phyloP scores from a whole-genome alignment of 2,797 vertebrate genomes.

The Hippoglossus hippoglossus region DNA sequence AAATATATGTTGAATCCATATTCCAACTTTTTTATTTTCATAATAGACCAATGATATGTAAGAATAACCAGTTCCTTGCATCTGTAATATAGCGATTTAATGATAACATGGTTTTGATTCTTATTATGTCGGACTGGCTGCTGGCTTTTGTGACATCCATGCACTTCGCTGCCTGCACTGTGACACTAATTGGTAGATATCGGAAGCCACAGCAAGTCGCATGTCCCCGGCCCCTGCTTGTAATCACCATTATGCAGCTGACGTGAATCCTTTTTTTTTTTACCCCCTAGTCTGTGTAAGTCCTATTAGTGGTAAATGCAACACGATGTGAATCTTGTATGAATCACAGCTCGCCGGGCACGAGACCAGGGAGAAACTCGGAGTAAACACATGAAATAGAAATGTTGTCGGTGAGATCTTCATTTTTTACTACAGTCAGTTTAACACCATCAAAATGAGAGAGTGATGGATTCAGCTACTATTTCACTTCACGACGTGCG shows the following conservation, averaged over 20 bases:
- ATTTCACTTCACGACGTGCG: too few relatives aligned
- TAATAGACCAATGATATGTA: too few relatives aligned
- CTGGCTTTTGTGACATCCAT: not conserved
- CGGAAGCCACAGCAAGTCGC: conserved; percentile 7
- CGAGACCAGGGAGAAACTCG: conserved; percentile 1
- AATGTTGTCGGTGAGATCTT: not conserved
- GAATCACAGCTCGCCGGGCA: not conserved
- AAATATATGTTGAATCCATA: too few relatives aligned
- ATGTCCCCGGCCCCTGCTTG: conserved; percentile 14
- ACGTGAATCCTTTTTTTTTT: conserved; percentile 15
- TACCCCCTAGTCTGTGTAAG: not conserved
- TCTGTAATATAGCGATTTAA: too few relatives aligned
- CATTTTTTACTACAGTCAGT: too few relatives aligned
- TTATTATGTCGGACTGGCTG: conserved; percentile 13
- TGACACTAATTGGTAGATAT: too few relatives aligned
- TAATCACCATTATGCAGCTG: conserved; percentile 35
- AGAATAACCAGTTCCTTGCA: too few relatives aligned
- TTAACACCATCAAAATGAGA: too few relatives aligned
- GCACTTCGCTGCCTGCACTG: not conserved
- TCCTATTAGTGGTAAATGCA: conserved; percentile 31
- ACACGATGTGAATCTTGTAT: conserved; percentile 16
- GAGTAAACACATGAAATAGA: not conserved
- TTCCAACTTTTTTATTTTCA: too few relatives aligned
- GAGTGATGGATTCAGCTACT: too few relatives aligned
- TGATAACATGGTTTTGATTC: not conserved